Conservation (phyloP, 2,797 vertebrate genomes). For the Pseudochirops corinnae region DNA sequence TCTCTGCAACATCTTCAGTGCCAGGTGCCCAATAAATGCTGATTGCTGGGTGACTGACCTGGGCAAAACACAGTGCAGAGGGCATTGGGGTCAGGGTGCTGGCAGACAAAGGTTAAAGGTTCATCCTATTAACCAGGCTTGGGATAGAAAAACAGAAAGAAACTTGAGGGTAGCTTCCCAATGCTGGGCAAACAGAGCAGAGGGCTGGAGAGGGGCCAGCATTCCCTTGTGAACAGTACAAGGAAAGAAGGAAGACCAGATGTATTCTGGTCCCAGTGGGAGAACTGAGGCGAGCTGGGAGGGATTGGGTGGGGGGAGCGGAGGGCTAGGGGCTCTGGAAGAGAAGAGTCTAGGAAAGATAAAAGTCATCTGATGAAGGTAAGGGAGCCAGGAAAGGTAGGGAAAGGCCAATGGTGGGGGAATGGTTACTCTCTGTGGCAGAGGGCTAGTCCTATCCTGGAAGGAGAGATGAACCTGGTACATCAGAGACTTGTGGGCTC, state of each 20-base stretch:
- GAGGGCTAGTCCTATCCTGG: background rate
- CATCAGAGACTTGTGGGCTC: background rate
- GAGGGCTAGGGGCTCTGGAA: background rate
- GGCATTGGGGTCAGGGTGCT: background rate
- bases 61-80: background rate
- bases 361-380: background rate
- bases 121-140: background rate
- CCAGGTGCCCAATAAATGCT: background rate
- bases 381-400: background rate
- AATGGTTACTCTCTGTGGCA: background rate
- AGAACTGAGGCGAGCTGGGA: background rate
- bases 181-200: background rate
- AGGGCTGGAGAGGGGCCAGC: background rate
- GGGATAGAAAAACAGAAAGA: background rate
- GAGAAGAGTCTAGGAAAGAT: background rate
- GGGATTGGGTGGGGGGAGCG: background rate
- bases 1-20: background rate
- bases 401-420: background rate
- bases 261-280: background rate
- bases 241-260: background rate
- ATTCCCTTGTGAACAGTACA: background rate
- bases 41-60: background rate
- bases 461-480: background rate
- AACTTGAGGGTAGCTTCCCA: background rate
- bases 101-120: background rate